These are phyloP conservation scores for Odontothrips loti DNA, from an alignment of 2,888 invertebrate species.

Conservation along the genomic window DNA sequence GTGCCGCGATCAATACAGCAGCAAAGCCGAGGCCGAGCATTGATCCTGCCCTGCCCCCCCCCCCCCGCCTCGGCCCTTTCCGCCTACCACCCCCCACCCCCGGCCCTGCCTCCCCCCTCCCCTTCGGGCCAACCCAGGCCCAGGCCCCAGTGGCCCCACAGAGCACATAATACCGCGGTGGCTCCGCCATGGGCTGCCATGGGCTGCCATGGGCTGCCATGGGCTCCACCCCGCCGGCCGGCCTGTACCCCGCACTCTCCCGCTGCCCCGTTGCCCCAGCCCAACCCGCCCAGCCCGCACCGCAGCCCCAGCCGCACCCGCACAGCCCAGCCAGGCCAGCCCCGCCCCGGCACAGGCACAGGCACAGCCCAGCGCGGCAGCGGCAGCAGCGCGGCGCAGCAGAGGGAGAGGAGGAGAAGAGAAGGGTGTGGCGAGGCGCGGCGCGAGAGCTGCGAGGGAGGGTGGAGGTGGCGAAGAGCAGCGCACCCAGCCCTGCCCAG, in stretches of 20 bases:
- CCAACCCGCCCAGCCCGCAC: conserved; percentile 44
- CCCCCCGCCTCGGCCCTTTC: conserved; percentile 14
- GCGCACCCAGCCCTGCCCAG: conserved; percentile 41
- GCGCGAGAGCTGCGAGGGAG: conserved; percentile 36
- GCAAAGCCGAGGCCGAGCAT: conserved; percentile 30
- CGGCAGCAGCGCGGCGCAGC: conserved; percentile 33
- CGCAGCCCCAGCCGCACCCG: conserved; percentile 34
- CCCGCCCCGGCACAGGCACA: neutral
- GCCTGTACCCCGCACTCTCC: conserved; percentile 23
- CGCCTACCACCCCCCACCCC: neutral
- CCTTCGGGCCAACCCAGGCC: neutral
- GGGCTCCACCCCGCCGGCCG: conserved; percentile 7
- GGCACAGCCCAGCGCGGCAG: conserved; percentile 30
- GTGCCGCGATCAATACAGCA: conserved; percentile 31
- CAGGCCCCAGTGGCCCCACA: conserved; percentile 23
- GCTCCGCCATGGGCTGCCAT: conserved; percentile 4
- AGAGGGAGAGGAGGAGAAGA: neutral
- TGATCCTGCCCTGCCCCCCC: conserved; percentile 13
- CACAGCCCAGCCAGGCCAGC: neutral
- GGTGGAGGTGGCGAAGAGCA: conserved; percentile 40
- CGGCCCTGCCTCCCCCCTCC: conserved; percentile 9
- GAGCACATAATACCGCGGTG: conserved; percentile 24
- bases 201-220: neutral
- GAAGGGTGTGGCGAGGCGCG: conserved; percentile 28
- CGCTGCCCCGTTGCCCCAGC: conserved; percentile 36